These are phyloP conservation scores for Myiopsitta monachus DNA, from an alignment of 2,113 vertebrate species.

Conservation along the genomic window DNA sequence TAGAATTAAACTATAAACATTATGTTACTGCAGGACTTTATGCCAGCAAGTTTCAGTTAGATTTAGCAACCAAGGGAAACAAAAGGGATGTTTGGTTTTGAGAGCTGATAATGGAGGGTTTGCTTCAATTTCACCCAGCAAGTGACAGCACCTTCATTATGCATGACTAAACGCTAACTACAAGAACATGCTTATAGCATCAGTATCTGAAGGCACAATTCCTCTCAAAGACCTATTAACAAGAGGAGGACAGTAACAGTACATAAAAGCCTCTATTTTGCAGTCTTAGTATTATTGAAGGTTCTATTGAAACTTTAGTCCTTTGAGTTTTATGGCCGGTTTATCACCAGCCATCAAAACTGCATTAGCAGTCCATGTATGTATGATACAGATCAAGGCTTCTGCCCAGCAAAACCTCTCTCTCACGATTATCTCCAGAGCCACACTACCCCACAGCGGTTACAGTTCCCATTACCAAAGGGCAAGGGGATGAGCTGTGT, in stretches of 20 bases:
- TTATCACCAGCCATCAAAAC: slow-evolving; percentile 6
- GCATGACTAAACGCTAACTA: neutral
- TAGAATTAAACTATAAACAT: neutral
- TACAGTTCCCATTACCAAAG: neutral
- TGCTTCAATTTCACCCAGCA: neutral
- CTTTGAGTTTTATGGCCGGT: neutral
- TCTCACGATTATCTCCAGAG: neutral
- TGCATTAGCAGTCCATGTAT: neutral
- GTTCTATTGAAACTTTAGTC: neutral
- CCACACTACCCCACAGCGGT: neutral
- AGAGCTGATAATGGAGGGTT: neutral
- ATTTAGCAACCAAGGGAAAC: neutral
- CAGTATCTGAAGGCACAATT: neutral
- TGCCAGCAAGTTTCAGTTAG: neutral
- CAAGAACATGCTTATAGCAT: neutral
- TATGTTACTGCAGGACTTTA: neutral
- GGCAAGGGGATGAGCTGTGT: neutral
- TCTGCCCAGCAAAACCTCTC: neutral
- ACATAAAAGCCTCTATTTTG: neutral
- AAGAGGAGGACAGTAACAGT: neutral
- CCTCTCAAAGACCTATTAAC: neutral
- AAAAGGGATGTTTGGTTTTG: neutral
- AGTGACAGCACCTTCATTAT: neutral
- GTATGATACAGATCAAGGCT: neutral
- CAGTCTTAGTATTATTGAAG: neutral